Base-by-base conservation (phyloP, 2,113 vertebrate genomes). In the Aegotheles bennettii region DNA sequence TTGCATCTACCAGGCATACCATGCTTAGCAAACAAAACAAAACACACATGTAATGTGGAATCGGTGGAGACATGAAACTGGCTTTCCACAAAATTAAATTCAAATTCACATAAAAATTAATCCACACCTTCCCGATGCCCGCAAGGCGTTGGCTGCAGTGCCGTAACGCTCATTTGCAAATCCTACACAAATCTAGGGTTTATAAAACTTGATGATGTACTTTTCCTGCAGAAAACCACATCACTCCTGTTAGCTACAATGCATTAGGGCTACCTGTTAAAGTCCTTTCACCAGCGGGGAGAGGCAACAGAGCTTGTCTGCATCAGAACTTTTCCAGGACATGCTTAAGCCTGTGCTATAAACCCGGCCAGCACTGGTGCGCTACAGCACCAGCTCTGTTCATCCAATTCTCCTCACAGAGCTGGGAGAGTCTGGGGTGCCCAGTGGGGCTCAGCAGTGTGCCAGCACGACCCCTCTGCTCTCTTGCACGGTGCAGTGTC, bases 71-170 rank as follows among this genome's bases (percentile, higher is more conserved):
- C 94, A 93, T 48, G 96, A 96, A 97, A 84, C 95, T 28, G 86
- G 80, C 90, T 96, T 93, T 94, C 95, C 92, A 96, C 94, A 96
- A 96, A 96, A 97, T 97, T 96, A 97, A 97, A 96, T 94, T 96
- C 95, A 96, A 97, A 97, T 97, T 94, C 94, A 96, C 92, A 89
- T 95, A 95, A 96, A 89, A 96, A 96, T 96, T 95, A 96, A 96
- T 96, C 88, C 93, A 92, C 94, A 68, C 93, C 92, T 96, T 71
- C 79, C 65, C 86, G 56, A 68, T 87, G 96, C 94, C 96, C 11
- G 25, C 23, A 5, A 89, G 96, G 94, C 10, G 1, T 93, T 97
- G 92, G 93, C 92, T 87, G 83, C 18, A 73, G 85, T 20, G 56
- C 85, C 2, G 1, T 10, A 90, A 89, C 1, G 25, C 88, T 95